Percentiles rank a stretch among this genome's conserved stretches.
phyloP scores from a whole-genome alignment of 2,797 vertebrate genomes.

The Heteromormyrus szaboi region DNA sequence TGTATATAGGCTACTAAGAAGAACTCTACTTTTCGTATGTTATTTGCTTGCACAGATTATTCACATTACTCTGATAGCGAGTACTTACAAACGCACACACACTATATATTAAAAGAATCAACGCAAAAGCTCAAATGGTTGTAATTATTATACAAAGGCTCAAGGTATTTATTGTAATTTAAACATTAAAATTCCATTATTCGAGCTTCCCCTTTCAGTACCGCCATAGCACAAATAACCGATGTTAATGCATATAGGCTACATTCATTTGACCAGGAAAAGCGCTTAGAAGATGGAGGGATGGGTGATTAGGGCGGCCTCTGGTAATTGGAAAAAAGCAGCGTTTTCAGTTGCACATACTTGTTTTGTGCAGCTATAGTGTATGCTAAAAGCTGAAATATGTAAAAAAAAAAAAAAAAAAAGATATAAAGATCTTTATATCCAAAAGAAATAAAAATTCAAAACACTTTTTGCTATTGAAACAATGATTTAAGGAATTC shows the following conservation, averaged over 20 bases:
- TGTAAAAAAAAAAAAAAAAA: no score
- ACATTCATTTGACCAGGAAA: neutral
- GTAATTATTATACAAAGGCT: neutral
- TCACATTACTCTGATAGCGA: neutral
- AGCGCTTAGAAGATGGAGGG: neutral
- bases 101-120: neutral
- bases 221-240: neutral
- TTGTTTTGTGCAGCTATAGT: neutral
- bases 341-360: neutral
- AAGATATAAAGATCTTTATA: neutral
- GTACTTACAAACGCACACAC: neutral
- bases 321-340: neutral
- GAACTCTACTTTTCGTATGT: neutral
- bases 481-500: neutral
- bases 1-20: neutral
- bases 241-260: neutral
- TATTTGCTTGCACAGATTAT: neutral
- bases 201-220: neutral
- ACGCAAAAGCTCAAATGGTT: neutral
- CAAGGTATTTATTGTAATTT: neutral
- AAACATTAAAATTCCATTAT: neutral
- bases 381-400: neutral
- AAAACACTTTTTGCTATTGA: neutral
- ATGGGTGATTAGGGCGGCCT: neutral
- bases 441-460: neutral